Conservation (phyloP, 2,113 vertebrate genomes). For the Megaceryle maxima region DNA sequence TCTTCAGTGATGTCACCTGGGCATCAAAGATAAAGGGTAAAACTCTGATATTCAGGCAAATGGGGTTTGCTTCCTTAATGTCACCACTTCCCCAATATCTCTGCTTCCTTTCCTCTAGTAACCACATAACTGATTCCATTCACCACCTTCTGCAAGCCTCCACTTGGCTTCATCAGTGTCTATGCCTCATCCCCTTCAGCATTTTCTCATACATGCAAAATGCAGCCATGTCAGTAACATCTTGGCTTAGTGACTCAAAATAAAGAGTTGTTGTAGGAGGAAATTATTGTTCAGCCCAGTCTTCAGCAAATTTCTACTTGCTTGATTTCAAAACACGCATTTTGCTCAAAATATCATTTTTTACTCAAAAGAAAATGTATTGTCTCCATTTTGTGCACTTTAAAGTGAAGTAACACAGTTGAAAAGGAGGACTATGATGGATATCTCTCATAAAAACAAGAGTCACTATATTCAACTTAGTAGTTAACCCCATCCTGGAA, state of each 20-base stretch:
- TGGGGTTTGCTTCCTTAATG: not conserved
- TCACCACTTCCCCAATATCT: not conserved
- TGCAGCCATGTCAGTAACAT: not conserved
- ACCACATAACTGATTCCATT: not conserved
- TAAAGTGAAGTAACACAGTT: not conserved
- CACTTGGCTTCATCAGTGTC: not conserved
- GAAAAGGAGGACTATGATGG: not conserved
- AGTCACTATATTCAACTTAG: not conserved
- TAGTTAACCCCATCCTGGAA: not conserved
- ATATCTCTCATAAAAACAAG: not conserved
- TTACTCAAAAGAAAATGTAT: not conserved
- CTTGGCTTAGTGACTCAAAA: not conserved
- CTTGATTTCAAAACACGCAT: not conserved
- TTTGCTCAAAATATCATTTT: not conserved
- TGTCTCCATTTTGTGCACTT: not conserved
- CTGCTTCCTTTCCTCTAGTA: not conserved
- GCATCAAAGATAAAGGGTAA: not conserved
- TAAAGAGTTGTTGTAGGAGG: not conserved
- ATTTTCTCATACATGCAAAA: not conserved
- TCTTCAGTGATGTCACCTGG: constrained; percentile 67
- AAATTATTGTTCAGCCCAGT: not conserved
- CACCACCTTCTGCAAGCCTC: not conserved
- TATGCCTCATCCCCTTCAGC: not conserved
- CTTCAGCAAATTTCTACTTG: not conserved
- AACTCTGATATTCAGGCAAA: not conserved